Percentiles rank a stretch among this genome's conserved stretches.
Evolutionary conservation across 1,140 invertebrate species (phyloP).

Genomic region (Panagrolaimus sp.): DNA sequence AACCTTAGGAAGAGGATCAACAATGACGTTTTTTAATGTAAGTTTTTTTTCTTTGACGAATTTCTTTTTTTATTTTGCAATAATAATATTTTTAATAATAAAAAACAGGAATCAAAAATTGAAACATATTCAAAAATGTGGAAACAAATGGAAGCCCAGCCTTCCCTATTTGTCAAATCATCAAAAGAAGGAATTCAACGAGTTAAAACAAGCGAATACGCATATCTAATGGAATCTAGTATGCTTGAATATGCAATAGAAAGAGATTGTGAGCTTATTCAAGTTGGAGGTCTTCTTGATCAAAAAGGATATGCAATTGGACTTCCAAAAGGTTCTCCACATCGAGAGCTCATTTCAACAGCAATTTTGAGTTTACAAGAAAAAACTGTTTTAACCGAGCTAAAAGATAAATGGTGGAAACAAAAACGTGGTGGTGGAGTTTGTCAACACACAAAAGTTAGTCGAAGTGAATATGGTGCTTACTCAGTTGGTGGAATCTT

Average conservation of each 20-base stretch:
- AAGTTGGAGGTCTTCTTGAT: conserved; percentile 72
- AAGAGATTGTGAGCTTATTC: conserved; percentile 69
- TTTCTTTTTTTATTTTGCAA: neutral
- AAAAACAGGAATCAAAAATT: conserved; percentile 64
- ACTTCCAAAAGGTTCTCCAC: conserved; percentile 71
- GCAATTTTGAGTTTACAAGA: conserved; percentile 75
- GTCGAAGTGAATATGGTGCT: conserved; percentile 67
- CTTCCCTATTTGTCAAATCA: conserved; percentile 71
- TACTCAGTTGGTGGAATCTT: conserved; percentile 92
- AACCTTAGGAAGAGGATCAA: conserved; percentile 81
- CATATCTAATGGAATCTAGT: conserved; percentile 77
- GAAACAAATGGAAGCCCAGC: conserved; percentile 67
- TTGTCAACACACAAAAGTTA: conserved; percentile 29
- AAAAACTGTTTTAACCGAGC: conserved; percentile 67
- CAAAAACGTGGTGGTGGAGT: conserved; percentile 63
- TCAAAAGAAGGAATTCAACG: conserved; percentile 76
- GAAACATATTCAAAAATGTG: conserved; percentile 73
- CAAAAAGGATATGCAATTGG: conserved; percentile 76
- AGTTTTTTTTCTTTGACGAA: neutral
- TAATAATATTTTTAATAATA: neutral
- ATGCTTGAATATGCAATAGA: conserved; percentile 72
- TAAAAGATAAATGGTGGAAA: conserved; percentile 82
- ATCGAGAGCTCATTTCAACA: conserved; percentile 68
- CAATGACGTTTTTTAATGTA: conserved; percentile 78
- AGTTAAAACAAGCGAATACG: conserved; percentile 68